A percentile compares a stretch with the other conserved stretches of the same genome.
Conservation (phyloP, 1,140 invertebrate genomes). For the Amphibalanus amphitrite region DNA sequence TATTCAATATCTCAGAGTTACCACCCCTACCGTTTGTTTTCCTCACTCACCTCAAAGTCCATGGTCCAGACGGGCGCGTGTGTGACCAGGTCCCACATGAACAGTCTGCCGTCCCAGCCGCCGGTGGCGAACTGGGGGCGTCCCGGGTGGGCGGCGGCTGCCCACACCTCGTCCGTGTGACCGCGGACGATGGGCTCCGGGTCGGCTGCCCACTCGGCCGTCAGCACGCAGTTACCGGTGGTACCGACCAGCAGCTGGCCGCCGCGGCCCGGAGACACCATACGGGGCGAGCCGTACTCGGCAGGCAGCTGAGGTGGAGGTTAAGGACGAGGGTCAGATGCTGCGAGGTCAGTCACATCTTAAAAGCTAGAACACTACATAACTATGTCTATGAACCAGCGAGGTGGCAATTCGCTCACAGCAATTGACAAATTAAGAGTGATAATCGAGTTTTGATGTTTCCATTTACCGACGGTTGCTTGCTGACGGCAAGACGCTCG, state of each 20-base stretch:
- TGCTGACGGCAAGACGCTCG: too few species aligned
- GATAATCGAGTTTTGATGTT: too few species aligned
- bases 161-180: slow-evolving; percentile 85
- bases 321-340: too few species aligned
- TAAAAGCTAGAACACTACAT: too few species aligned
- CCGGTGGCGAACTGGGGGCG: slow-evolving; percentile 75
- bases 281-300: slow-evolving; percentile 66
- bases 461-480: too few species aligned
- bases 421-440: too few species aligned
- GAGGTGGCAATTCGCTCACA: too few species aligned
- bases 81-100: slow-evolving; percentile 77
- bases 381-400: too few species aligned
- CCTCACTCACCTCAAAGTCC: too few species aligned
- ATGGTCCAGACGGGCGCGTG: slow-evolving; percentile 60
- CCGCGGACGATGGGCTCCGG: slow-evolving; percentile 20
- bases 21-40: too few species aligned
- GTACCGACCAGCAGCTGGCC: slow-evolving; percentile 70
- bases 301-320: slow-evolving; percentile 67
- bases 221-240: slow-evolving; percentile 71
- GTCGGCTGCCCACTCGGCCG: slow-evolving; percentile 41
- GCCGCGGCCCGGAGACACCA: slow-evolving; percentile 63
- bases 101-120: slow-evolving; percentile 63
- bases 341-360: too few species aligned
- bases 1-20: too few species aligned
- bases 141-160: slow-evolving; percentile 58